Evolutionary conservation across 1,140 invertebrate species (phyloP).

Genomic region (Periplaneta americana): DNA sequence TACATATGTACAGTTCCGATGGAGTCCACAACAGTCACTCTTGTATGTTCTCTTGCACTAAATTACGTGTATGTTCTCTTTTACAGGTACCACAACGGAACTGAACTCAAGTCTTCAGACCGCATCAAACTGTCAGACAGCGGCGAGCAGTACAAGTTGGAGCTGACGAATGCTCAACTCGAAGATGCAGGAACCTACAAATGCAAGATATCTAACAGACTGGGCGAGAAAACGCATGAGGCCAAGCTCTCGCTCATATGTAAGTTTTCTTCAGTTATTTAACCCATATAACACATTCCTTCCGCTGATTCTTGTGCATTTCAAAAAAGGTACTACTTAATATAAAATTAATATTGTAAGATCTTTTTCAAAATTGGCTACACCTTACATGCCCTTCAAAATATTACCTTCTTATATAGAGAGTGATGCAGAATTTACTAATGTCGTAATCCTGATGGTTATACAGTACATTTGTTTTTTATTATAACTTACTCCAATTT

Average conservation of each 20-base stretch:
- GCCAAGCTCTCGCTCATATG: constrained; percentile 65
- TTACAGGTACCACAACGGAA: constrained; percentile 53
- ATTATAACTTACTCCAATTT: background rate
- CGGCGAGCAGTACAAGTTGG: constrained; percentile 66
- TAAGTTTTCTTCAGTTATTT: constrained; percentile 39
- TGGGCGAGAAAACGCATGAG: constrained; percentile 64
- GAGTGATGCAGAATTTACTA: background rate
- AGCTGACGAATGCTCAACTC: constrained; percentile 58
- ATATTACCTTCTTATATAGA: background rate
- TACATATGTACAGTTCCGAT: background rate
- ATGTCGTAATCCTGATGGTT: background rate
- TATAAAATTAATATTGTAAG: background rate
- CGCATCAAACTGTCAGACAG: constrained; percentile 58
- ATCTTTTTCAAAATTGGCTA: background rate
- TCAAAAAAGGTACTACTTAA: background rate
- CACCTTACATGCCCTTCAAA: background rate
- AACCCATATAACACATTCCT: background rate
- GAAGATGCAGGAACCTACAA: constrained; percentile 73
- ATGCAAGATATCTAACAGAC: constrained; percentile 65
- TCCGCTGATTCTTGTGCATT: background rate
- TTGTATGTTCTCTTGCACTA: background rate
- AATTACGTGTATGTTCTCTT: background rate
- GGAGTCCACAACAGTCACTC: background rate
- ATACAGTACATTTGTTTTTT: background rate
- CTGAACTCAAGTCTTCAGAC: constrained; percentile 52